phyloP scores from a whole-genome alignment of 2,797 vertebrate species.

The Arremon brunneinucha region DNA sequence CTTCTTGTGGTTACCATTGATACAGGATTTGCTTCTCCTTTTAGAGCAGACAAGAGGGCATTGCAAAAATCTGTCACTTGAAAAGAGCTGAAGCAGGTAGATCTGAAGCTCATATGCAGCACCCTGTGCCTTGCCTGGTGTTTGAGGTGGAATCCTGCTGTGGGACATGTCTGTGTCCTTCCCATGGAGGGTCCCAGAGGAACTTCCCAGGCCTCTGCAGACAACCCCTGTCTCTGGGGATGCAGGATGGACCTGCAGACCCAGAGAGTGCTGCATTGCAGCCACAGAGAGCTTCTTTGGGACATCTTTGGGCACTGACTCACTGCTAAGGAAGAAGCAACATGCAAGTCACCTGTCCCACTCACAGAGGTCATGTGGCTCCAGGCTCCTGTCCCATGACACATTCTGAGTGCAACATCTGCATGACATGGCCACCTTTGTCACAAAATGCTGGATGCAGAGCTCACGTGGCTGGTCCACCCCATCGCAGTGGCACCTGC shows the following conservation, averaged over 20 bases:
- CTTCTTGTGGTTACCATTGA: slow-evolving; percentile 57
- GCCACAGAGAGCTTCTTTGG: not conserved
- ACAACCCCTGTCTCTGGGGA: not conserved
- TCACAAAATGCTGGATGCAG: not conserved
- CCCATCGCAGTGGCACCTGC: fast-evolving
- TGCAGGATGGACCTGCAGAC: not conserved
- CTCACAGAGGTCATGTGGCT: not conserved
- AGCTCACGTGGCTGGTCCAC: not conserved
- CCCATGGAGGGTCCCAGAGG: not conserved
- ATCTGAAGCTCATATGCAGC: not conserved
- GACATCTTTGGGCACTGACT: not conserved
- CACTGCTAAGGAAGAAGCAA: not conserved
- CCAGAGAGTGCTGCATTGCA: not conserved
- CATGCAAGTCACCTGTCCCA: not conserved
- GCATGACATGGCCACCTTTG: not conserved
- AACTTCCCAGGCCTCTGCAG: not conserved
- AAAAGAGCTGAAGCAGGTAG: not conserved
- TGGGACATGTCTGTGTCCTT: not conserved
- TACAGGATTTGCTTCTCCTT: slow-evolving; percentile 32
- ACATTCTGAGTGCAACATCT: not conserved
- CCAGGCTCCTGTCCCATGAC: not conserved
- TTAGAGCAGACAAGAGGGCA: slow-evolving; percentile 16
- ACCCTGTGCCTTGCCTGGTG: fast-evolving
- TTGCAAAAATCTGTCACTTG: slow-evolving; percentile 14
- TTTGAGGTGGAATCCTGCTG: not conserved